Percentiles rank a stretch among this genome's conserved stretches.
Conservation (phyloP, 30 jellyfish, hydroid and myxozoan species). For the Sanderia malayensis region DNA sequence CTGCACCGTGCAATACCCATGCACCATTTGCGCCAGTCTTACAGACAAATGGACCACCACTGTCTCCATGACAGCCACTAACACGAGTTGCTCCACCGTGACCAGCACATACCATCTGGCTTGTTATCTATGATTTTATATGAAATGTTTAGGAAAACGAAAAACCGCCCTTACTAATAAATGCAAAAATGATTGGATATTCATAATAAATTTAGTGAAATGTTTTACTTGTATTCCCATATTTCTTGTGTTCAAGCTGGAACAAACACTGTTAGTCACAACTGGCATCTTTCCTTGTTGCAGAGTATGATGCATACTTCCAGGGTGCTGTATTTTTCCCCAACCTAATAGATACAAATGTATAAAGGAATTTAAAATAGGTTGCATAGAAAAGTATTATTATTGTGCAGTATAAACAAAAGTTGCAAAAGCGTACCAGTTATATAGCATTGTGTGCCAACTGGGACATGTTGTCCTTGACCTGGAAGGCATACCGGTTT, state of each 20-base stretch:
- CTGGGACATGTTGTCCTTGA: constrained; percentile 60
- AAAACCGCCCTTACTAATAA: no score
- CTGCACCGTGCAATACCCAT: constrained; percentile 78
- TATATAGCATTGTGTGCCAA: constrained; percentile 72
- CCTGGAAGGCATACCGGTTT: constrained; percentile 84
- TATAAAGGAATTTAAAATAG: no score
- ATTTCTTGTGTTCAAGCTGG: constrained; percentile 32
- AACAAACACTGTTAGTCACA: constrained; percentile 38
- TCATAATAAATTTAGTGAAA: no score
- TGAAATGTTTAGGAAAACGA: no score
- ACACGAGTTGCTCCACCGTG: constrained; percentile 51
- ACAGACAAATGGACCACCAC: constrained; percentile 84
- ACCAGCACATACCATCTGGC: constrained; percentile 78
- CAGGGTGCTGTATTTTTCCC: constrained; percentile 72
- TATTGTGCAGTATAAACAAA: no score
- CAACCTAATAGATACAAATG: constrained; percentile 61
- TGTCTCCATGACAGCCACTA: constrained; percentile 85
- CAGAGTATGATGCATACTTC: constrained; percentile 62
- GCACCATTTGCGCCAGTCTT: constrained; percentile 61
- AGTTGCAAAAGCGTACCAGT: constrained; percentile 44
- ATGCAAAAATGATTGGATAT: no score
- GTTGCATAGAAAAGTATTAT: no score
- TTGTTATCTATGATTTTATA: constrained; percentile 21
- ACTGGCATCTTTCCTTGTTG: constrained; percentile 77
- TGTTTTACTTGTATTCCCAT: no score